Evolutionary conservation across 2,113 vertebrate genomes (phyloP).

Genomic region (Calidris pugnax): DNA sequence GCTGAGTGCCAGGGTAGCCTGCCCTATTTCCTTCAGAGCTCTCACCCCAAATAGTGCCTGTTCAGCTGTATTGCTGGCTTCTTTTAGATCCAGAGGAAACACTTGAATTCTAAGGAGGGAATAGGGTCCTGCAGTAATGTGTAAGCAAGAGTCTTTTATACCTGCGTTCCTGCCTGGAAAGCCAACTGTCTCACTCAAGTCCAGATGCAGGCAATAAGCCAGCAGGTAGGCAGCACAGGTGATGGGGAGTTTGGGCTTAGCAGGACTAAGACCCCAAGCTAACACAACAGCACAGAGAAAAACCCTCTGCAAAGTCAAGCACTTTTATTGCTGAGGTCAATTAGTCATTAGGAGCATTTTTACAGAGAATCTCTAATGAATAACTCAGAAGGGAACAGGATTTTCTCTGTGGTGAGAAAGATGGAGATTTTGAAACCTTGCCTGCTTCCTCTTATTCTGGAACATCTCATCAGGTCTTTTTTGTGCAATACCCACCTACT

Average conservation of each 20-base stretch:
- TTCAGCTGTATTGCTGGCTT: not conserved
- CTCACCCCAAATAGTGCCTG: not conserved
- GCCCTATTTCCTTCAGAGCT: not conserved
- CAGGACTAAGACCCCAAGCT: not conserved
- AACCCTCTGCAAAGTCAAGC: not conserved
- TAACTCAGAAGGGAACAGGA: not conserved
- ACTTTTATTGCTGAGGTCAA: not conserved
- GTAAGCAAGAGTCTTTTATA: not conserved
- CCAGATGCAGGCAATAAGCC: not conserved
- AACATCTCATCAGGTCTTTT: not conserved
- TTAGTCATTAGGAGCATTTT: not conserved
- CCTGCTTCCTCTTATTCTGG: not conserved
- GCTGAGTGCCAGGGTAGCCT: not conserved
- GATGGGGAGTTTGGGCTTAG: fast-evolving
- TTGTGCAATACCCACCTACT: not conserved
- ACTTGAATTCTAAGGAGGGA: not conserved
- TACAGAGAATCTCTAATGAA: not conserved
- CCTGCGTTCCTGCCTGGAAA: not conserved
- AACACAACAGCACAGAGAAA: not conserved
- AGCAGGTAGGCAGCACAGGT: not conserved
- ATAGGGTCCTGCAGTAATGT: not conserved
- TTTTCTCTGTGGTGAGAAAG: not conserved
- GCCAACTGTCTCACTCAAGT: not conserved
- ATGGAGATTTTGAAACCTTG: not conserved
- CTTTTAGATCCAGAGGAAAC: not conserved